Conservation (phyloP, 1,140 invertebrate genomes). For the Medauroidea extradentata region DNA sequence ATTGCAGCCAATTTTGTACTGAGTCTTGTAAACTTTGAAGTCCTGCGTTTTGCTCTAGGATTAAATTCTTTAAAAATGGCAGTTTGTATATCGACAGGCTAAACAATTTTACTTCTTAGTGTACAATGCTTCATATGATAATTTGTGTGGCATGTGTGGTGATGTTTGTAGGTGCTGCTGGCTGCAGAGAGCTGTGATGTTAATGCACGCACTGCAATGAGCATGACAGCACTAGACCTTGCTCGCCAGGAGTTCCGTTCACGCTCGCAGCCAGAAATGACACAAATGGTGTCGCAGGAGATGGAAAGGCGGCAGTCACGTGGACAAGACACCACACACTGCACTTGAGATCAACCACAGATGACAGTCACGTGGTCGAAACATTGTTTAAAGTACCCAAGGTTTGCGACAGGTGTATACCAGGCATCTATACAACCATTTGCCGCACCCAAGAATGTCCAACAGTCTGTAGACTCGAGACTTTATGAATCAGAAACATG, state of each 20-base stretch:
- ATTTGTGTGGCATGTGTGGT: background rate
- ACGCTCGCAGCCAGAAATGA: conserved; percentile 27
- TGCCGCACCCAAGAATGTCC: no score
- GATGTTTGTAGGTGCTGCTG: conserved; percentile 22
- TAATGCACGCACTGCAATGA: conserved; percentile 11
- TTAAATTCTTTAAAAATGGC: background rate
- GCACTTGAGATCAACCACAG: no score
- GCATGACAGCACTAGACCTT: conserved; percentile 22
- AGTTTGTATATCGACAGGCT: background rate
- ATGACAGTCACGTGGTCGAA: no score
- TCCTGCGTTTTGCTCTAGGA: no score
- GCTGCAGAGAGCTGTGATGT: conserved; percentile 20
- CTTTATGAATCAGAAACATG: no score
- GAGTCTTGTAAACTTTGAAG: no score
- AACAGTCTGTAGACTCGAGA: no score
- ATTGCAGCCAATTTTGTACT: no score
- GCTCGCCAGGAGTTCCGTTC: conserved; percentile 24
- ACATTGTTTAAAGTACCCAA: no score
- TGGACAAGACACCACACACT: no score
- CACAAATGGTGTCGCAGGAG: conserved; percentile 17
- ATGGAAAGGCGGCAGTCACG: conserved; percentile 6
- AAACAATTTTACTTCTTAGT: background rate
- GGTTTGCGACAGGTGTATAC: no score
- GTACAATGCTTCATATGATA: background rate
- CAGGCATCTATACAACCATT: no score